These are phyloP conservation scores for Ciconia stormi DNA, from an alignment of 2,113 vertebrate species.

Conservation along the genomic window DNA sequence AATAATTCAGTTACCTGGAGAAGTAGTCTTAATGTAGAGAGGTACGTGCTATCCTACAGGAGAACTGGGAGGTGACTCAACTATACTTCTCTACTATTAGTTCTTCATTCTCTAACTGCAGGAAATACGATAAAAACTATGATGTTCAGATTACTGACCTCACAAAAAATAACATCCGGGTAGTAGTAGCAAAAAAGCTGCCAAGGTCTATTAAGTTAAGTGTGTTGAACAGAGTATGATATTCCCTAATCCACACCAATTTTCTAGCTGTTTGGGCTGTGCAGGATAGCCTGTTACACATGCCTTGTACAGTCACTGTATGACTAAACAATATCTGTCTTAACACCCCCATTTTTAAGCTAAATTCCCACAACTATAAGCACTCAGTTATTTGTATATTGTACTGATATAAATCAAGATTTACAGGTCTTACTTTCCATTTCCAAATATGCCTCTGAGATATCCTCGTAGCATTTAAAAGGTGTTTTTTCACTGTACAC, in stretches of 20 bases:
- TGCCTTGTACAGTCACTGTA: background rate
- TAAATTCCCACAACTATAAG: background rate
- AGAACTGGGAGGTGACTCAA: background rate
- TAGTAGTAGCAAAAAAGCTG: background rate
- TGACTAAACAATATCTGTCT: background rate
- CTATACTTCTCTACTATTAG: background rate
- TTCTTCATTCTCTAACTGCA: background rate
- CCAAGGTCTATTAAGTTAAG: background rate
- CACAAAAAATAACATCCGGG: background rate
- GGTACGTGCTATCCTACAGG: rapidly evolving
- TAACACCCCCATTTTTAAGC: background rate
- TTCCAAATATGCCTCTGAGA: background rate
- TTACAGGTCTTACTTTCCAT: background rate
- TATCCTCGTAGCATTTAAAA: background rate
- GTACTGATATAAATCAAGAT: background rate
- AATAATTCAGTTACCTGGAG: background rate
- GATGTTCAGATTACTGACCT: background rate
- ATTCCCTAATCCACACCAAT: background rate
- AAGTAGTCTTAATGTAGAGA: background rate
- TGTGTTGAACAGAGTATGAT: background rate
- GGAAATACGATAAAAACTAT: background rate
- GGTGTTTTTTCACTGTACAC: constrained; percentile 7
- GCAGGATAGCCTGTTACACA: background rate
- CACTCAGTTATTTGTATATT: background rate
- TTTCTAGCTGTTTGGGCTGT: background rate